Percentiles rank a stretch among this genome's conserved stretches.
phyloP scores from a whole-genome alignment of 2,797 vertebrate species.

The Epinephelus awoara region DNA sequence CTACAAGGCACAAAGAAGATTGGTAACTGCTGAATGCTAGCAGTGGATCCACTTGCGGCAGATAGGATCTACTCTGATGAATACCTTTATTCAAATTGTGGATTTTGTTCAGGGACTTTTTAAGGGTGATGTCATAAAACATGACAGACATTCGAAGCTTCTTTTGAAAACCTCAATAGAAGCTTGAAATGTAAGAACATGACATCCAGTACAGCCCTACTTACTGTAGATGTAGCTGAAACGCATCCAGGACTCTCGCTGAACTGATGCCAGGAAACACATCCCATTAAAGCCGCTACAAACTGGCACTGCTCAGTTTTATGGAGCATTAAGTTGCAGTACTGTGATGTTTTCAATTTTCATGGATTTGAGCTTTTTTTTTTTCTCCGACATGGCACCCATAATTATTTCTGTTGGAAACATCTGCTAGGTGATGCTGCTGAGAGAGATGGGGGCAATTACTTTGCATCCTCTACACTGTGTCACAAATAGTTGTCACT shows the following conservation, averaged over 20 bases:
- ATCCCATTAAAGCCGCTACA: slow-evolving; percentile 23
- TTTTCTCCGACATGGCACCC: slow-evolving; percentile 21
- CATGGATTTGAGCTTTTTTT: slow-evolving; percentile 33
- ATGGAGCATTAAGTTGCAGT: slow-evolving; percentile 24
- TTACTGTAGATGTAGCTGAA: slow-evolving; percentile 1
- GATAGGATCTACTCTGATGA: too few species aligned
- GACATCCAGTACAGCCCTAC: not conserved
- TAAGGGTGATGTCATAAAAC: too few species aligned
- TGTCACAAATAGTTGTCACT: slow-evolving; percentile 37
- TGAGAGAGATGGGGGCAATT: slow-evolving; percentile 51
- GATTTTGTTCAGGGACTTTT: too few species aligned
- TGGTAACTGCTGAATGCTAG: too few species aligned
- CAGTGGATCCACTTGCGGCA: too few species aligned
- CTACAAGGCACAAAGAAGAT: too few species aligned
- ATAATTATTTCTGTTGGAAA: slow-evolving; percentile 55
- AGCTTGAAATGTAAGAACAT: too few species aligned
- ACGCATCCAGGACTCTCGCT: slow-evolving; percentile 7
- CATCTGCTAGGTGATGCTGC: slow-evolving; percentile 55
- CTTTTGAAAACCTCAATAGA: too few species aligned
- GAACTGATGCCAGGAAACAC: slow-evolving; percentile 17
- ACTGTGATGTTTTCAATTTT: slow-evolving; percentile 48
- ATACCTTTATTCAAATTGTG: too few species aligned
- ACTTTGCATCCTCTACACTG: slow-evolving; percentile 49
- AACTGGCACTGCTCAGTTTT: slow-evolving; percentile 26
- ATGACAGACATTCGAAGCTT: too few species aligned